phyloP scores from a whole-genome alignment of 2,113 vertebrate genomes.

The Notiomystis cincta region DNA sequence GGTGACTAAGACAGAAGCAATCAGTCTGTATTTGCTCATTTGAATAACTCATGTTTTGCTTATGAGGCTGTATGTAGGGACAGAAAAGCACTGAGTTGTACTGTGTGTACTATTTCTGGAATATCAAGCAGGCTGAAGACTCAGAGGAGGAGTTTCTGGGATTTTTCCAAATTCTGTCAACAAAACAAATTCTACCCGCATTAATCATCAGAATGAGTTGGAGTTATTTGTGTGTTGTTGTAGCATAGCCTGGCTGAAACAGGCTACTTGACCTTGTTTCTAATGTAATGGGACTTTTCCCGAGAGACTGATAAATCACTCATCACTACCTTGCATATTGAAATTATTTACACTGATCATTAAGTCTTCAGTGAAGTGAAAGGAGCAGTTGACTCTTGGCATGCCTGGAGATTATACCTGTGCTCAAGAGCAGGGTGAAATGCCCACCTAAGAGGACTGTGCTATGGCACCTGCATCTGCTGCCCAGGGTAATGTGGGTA shows the following conservation, averaged over 20 bases:
- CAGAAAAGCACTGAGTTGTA: neutral
- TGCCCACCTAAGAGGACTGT: neutral
- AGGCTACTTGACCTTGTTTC: neutral
- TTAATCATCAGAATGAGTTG: constrained; percentile 16
- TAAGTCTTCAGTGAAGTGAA: neutral
- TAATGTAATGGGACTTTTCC: neutral
- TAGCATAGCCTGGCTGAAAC: neutral
- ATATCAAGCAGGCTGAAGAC: neutral
- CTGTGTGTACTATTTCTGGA: neutral
- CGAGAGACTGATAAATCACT: neutral
- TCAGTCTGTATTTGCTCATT: neutral
- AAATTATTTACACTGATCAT: neutral
- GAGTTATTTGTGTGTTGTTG: neutral
- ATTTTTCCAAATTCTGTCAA: constrained; percentile 13
- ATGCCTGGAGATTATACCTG: fast-evolving
- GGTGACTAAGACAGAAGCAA: neutral
- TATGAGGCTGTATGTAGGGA: neutral
- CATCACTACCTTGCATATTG: neutral
- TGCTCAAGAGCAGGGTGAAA: neutral
- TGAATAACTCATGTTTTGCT: neutral
- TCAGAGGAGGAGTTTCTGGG: neutral
- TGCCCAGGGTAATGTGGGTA: neutral
- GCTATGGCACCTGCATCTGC: neutral
- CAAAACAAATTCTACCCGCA: neutral
- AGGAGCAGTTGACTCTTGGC: neutral